Evolutionary conservation across 2,797 vertebrate species (phyloP).

Genomic region (Odontamblyopus lacepedii): DNA sequence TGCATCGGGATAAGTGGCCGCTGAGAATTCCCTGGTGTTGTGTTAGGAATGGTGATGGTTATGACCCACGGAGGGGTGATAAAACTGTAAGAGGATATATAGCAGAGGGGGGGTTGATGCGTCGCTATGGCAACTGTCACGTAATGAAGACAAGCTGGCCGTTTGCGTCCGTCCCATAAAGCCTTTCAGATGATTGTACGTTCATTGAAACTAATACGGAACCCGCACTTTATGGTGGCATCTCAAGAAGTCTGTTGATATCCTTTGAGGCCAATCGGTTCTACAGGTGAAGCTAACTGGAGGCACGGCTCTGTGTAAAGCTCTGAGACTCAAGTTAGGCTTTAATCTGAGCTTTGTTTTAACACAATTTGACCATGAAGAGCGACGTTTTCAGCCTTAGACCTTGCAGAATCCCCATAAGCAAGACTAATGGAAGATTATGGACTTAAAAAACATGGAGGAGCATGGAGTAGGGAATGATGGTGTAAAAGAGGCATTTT

Average conservation of each 20-base stretch:
- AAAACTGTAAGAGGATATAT: conserved; percentile 49
- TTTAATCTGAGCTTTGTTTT: no score
- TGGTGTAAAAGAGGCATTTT: no score
- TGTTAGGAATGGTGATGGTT: conserved; percentile 24
- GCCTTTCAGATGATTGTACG: conserved; percentile 19
- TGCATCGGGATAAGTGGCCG: neutral
- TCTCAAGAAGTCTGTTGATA: neutral
- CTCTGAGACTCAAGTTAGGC: no score
- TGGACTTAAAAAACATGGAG: no score
- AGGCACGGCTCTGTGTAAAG: no score
- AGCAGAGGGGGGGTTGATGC: conserved; percentile 37
- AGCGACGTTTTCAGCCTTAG: no score
- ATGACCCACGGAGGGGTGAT: conserved; percentile 50
- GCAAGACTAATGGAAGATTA: no score
- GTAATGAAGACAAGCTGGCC: conserved; percentile 59
- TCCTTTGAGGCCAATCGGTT: no score
- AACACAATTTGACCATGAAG: no score
- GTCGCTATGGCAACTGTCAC: conserved; percentile 39
- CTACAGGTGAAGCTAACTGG: no score
- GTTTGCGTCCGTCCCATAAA: conserved; percentile 35
- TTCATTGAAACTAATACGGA: neutral
- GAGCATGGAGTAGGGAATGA: no score
- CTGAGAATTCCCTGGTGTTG: conserved; percentile 3
- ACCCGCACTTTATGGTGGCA: neutral
- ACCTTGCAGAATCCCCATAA: no score